These are phyloP conservation scores for Malurus alboscapulatus DNA, from an alignment of 2,113 vertebrate species.

Conservation along the genomic window DNA sequence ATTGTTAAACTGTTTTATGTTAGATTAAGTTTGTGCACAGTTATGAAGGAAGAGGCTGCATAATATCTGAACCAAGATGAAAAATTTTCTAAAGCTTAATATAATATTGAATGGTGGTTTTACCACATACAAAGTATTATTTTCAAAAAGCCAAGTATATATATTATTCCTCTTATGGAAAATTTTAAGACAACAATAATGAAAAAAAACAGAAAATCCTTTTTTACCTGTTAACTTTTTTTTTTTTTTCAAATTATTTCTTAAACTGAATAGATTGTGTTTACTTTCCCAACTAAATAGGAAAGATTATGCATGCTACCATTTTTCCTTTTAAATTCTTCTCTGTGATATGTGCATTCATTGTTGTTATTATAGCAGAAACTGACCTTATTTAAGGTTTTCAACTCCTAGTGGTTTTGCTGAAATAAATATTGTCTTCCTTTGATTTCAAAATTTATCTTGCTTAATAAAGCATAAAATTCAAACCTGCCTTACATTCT, in stretches of 20 bases:
- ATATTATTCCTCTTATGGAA: neutral
- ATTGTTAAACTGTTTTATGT: neutral
- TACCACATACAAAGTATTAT: neutral
- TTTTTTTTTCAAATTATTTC: neutral
- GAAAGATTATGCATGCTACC: neutral
- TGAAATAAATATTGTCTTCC: neutral
- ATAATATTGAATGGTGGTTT: neutral
- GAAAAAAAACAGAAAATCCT: rapidly evolving
- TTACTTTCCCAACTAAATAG: neutral
- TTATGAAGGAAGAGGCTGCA: neutral
- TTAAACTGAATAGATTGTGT: neutral
- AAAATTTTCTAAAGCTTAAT: neutral
- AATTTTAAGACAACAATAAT: neutral
- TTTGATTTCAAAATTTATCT: neutral
- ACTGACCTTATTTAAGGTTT: neutral
- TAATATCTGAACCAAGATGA: neutral
- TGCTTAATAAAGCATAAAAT: neutral
- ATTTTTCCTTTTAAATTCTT: neutral
- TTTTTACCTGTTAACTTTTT: neutral
- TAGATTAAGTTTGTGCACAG: neutral
- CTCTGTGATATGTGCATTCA: neutral
- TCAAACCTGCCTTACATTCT: neutral
- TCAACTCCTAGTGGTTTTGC: neutral
- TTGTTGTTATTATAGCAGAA: neutral
- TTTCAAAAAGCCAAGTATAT: neutral